Evolutionary conservation across 2,888 invertebrate species (phyloP).

Genomic region (Teinopalpus imperialis): DNA sequence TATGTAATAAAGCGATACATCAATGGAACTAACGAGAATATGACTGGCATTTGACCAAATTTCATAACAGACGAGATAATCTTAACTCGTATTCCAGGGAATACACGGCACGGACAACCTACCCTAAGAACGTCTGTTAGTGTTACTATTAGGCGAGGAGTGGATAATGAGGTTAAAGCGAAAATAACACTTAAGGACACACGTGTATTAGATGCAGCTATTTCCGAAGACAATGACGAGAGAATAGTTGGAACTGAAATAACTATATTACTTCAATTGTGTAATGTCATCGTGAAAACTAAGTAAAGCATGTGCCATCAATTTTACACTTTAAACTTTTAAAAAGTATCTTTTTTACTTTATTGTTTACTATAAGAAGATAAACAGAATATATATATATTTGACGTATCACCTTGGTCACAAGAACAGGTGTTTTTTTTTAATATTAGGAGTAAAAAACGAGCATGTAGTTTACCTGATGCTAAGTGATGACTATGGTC

Average conservation of each 20-base stretch:
- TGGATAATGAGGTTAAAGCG: conserved; percentile 23
- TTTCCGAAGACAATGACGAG: conserved; percentile 23
- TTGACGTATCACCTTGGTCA: too few relatives aligned
- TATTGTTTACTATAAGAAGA: too few relatives aligned
- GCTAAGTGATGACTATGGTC: too few relatives aligned
- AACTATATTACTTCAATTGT: neutral
- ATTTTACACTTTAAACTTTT: too few relatives aligned
- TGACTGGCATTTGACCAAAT: conserved; percentile 37
- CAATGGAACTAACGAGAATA: conserved; percentile 27
- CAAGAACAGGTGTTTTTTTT: too few relatives aligned
- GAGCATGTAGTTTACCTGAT: too few relatives aligned
- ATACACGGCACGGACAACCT: conserved; percentile 19
- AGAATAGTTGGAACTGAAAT: conserved; percentile 19
- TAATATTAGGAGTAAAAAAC: too few relatives aligned
- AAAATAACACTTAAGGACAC: conserved; percentile 15
- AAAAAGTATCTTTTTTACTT: too few relatives aligned
- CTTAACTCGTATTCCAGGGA: conserved; percentile 26
- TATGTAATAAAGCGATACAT: conserved; percentile 26
- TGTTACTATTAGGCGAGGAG: conserved; percentile 16
- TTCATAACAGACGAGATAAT: conserved; percentile 26
- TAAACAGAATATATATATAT: too few relatives aligned
- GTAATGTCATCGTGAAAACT: neutral
- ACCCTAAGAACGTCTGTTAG: conserved; percentile 23
- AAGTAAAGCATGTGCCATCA: too few relatives aligned
- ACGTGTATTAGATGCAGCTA: conserved; percentile 9